Conservation (phyloP, 2,888 invertebrate species). For the Lamproptera curius region DNA sequence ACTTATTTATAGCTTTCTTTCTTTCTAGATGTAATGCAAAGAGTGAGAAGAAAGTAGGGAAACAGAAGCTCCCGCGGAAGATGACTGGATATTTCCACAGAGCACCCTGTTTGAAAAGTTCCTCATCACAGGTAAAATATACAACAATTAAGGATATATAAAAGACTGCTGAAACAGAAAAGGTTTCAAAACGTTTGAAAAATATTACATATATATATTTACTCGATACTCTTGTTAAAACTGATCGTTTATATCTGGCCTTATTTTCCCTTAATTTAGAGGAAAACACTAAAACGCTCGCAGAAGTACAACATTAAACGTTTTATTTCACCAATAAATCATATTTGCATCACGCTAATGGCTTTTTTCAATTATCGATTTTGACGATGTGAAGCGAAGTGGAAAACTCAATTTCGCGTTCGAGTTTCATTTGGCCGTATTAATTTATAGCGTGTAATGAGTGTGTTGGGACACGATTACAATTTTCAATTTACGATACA, state of each 20-base stretch:
- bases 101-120: constrained; percentile 55
- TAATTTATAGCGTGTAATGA: not conserved
- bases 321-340: not conserved
- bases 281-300: not conserved
- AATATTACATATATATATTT: not conserved
- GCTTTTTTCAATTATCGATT: constrained; percentile 18
- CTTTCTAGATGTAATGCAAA: constrained; percentile 15
- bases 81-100: constrained; percentile 66
- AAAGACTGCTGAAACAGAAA: not conserved
- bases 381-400: constrained; percentile 7
- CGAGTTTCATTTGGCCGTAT: not conserved
- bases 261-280: not conserved
- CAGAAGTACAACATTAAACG: not conserved
- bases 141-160: too few species aligned
- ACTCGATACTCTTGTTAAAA: not conserved
- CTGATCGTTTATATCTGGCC: not conserved
- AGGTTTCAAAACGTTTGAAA: not conserved
- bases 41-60: constrained; percentile 4
- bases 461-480: not conserved
- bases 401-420: constrained; percentile 1
- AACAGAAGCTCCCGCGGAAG: constrained; percentile 33
- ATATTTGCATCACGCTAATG: not conserved
- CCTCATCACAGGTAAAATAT: constrained; percentile 38
- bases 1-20: not conserved
- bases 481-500: constrained; percentile 4